Evolutionary conservation across 2,113 vertebrate species (phyloP), one percentile per base, ranked within the genome.

Genomic region (Phaethornis superciliosus): DNA sequence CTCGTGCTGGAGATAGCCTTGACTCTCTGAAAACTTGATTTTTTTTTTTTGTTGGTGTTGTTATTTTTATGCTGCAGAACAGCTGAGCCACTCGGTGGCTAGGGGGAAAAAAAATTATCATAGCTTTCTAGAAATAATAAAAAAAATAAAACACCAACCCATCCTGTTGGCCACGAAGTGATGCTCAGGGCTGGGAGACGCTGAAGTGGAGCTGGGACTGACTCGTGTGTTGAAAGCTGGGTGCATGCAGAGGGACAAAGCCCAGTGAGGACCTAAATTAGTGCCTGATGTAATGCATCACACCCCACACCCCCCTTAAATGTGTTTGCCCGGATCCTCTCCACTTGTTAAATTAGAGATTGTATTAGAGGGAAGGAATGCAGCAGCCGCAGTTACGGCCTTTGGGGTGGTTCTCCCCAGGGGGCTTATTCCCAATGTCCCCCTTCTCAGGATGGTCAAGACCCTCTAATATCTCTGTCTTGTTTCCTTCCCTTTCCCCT

Each of bases 281-380:
- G 92, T 0, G 7, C 83, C 81, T 96, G 95, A 95, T 75, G 89
- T 94, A 71, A 96, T 86, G 58, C 86, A 8, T 27, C 35, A 54
- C 83, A 12, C 51, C 62, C 24, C 54, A 14, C 46, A 16, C 46
- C 12, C 11, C 27, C 75, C 44, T 9, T 0, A 47, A 76, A 74
- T 59, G 63, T 19, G 80, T 81, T 87, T 72, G 88, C 87, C 70
- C 35, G 5, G 67, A 33, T 92, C 85, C 70, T 94, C 77, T 90
- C 78, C 69, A 22, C 88, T 85, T 85, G 86, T 95, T 92, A 96
- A 96, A 95, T 94, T 95, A 94, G 95, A 95, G 82, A 94, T 94
- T 96, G 93, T 91, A 96, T 94, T 49, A 94, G 85, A 89, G 85
- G 94, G 88, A 93, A 93, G 85, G 90, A 95, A 95, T 95, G 92